Base-by-base conservation (phyloP, 2,113 vertebrate species). In the Penelope pileata region DNA sequence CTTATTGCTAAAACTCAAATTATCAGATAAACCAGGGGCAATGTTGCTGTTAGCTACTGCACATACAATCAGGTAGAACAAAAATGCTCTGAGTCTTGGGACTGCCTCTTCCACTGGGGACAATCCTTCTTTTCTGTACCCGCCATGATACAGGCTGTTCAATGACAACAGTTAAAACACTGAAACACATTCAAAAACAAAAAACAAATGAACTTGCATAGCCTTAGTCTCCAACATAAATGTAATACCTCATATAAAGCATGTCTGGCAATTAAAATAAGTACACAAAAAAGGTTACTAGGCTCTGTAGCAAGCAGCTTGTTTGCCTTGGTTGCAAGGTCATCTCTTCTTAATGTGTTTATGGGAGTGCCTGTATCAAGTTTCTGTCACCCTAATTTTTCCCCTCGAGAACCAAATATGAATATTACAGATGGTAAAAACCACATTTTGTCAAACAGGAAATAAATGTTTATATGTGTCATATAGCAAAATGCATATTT, bases 401-500 rank as follows among this genome's bases (percentile, higher is more conserved):
- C 32, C 74, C 45, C 58, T 22, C 2, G 15, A 83, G 86, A 94
- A 95, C 83, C 23, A 95, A 93, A 91, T 80, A 83, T 32, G 54
- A 87, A 40, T 54, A 83, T 91, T 91, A 90, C 79, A 78, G 91
- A 93, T 88, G 90, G 79, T 63, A 92, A 94, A 94, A 16, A 0
- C 42, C 72, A 80, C 60, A 62, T 94, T 93, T 95, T 91, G 63
- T 90, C 1, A 1, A 74, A 88, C 67, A 94, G 85, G 94, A 94
- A 93, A 96, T 80, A 95, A 87, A 93, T 66, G 82, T 90, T 95
- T 96, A 85, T 85, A 64, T n/a, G 38, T 56, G 54, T 82, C 60
- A 93, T 74, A 91, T 2, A 95, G 47, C 48, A 94, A 95, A 94
- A 93, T 3, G 3, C 70, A 3, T 60, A 80, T 74, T 94, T 94